Evolutionary conservation across 2,888 invertebrate species (phyloP).

Genomic region (Perizoma affinitatum): DNA sequence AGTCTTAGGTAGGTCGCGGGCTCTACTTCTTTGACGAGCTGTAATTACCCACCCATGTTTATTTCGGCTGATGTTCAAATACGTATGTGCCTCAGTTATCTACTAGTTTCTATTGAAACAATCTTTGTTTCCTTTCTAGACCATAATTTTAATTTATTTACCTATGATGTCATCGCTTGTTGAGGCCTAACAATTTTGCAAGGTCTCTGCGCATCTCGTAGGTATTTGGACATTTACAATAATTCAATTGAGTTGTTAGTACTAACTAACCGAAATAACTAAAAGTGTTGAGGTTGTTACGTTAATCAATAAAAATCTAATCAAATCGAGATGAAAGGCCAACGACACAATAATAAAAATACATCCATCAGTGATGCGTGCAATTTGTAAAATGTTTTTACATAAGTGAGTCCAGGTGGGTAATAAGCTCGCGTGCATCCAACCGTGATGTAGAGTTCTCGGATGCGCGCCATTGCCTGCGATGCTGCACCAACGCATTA

Average conservation of each 20-base stretch:
- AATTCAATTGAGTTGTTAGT: too few species aligned
- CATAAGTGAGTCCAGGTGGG: slow-evolving; percentile 32
- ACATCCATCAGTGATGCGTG: slow-evolving; percentile 32
- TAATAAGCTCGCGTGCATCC: slow-evolving; percentile 51
- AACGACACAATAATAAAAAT: slow-evolving; percentile 28
- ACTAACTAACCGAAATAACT: not conserved
- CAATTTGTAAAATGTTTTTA: slow-evolving; percentile 37
- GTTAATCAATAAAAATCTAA: slow-evolving; percentile 2
- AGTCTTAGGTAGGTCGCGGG: too few species aligned
- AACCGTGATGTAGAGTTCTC: slow-evolving; percentile 64
- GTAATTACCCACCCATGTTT: too few species aligned
- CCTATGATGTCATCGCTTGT: slow-evolving; percentile 15
- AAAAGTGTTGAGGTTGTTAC: not conserved
- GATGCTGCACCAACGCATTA: slow-evolving; percentile 40
- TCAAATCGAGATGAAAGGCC: slow-evolving; percentile 30
- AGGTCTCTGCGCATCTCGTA: not conserved
- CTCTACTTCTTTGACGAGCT: slow-evolving; percentile 12
- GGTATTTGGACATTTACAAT: not conserved
- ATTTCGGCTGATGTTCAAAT: too few species aligned
- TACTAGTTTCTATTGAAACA: not conserved
- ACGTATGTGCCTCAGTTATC: not conserved
- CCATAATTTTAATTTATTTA: not conserved
- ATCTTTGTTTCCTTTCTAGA: too few species aligned
- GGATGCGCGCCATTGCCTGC: slow-evolving; percentile 68
- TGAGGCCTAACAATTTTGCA: slow-evolving; percentile 1